Conservation (phyloP, 92 coral and sea anemone genomes). For the Epizoanthus rinbou region DNA sequence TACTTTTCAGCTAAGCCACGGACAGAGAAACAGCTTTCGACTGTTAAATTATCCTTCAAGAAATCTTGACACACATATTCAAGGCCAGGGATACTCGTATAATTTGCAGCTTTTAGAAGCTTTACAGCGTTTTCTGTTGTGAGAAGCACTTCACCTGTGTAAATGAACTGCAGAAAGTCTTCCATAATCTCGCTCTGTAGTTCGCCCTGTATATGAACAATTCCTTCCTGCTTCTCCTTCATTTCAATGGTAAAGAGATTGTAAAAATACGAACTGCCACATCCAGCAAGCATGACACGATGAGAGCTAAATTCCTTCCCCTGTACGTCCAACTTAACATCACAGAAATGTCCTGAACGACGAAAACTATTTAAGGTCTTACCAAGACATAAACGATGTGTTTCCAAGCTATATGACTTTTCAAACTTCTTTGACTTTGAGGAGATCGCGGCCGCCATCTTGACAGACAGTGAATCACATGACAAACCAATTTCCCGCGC, state of each 20-base stretch:
- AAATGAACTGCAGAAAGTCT: not conserved
- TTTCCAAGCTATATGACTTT: too few relatives aligned
- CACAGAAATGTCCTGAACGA: not conserved
- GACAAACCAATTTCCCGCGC: too few relatives aligned
- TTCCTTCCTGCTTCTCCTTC: not conserved
- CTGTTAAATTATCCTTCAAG: constrained; percentile 1
- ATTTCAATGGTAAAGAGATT: constrained; percentile 4
- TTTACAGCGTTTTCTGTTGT: not conserved
- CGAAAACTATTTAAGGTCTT: not conserved
- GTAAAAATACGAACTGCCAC: not conserved
- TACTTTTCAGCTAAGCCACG: not conserved
- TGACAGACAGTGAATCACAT: too few relatives aligned
- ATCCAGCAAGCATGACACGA: constrained; percentile 2
- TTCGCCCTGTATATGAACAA: not conserved
- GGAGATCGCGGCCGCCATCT: too few relatives aligned
- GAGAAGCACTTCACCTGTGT: not conserved
- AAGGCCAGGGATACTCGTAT: not conserved
- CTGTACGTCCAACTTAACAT: not conserved
- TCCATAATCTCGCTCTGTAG: not conserved
- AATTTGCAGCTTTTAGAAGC: not conserved
- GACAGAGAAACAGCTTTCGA: not conserved
- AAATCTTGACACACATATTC: not conserved
- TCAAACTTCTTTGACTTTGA: too few relatives aligned
- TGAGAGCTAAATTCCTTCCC: constrained; percentile 1
- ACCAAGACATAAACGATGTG: too few relatives aligned